Evolutionary conservation across 2,888 invertebrate genomes (phyloP), one percentile per base, ranked within the genome.

Genomic region (Seladonia tumulorum): DNA sequence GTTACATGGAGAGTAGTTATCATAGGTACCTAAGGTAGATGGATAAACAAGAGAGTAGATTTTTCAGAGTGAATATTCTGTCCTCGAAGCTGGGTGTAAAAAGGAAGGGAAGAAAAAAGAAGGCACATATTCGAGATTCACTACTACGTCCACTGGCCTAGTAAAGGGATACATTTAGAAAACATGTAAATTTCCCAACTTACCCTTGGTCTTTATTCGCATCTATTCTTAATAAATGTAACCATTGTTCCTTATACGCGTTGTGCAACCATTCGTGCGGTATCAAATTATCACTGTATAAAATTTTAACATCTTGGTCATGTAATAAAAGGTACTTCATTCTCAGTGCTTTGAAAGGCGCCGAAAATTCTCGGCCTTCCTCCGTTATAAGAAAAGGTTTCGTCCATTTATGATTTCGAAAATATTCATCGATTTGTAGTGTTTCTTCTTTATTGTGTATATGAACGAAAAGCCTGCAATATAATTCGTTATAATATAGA

Each of bases 151-250:
- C 81, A 76, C 35, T 53, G 22, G 70, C 70, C 82, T 87, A 79
- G 73, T 53, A 63, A 85, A 79, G 70, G 42, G 75, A 75, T 81
- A 79, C 12, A 49, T 82, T 76, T 84, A 70, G 66, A 63, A 77
- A 81, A 80, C 81, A 39, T 83, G 53, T 42, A 85, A 75, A 49
- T 71, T 70, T 75, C 70, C 66, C 73, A 79, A 94, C 95, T 95
- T 94, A 97, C 97, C 97, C 97, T 92, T 96, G 96, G 91, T 97
- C 97, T 82, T 96, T 96, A 85, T 96, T 96, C 90, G 97, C 97
- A 93, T 97, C 97, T 47, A 97, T 96, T 88, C 96, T 96, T 66
- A 98, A 95, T 93, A 97, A 96, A 74, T 96, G 96, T 90, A 96
- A 96, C 97, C 97, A 98, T 91, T 97, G 97, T 84, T 96, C 96